Conservation (phyloP, 2,888 invertebrate species). For the Selenia dentaria region DNA sequence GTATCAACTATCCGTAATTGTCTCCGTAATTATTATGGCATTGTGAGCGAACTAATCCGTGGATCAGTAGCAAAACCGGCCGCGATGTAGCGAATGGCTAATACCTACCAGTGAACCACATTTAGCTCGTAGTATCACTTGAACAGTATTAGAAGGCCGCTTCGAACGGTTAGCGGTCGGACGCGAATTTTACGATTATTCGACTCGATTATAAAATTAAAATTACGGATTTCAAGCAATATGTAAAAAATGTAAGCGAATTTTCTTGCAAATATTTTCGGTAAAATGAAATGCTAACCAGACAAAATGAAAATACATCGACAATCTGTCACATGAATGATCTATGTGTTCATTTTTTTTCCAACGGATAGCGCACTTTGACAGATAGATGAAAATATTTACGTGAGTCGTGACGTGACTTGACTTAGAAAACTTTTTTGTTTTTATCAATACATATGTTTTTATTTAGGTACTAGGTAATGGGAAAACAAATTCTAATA, state of each 20-base stretch:
- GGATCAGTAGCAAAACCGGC: conserved; percentile 57
- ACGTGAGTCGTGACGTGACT: conserved; percentile 50
- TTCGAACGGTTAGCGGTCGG: conserved; percentile 64
- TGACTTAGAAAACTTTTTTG: conserved; percentile 26
- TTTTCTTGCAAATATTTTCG: conserved; percentile 10
- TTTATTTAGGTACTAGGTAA: too few relatives aligned
- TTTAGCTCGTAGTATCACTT: conserved; percentile 52
- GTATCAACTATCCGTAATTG: conserved; percentile 72
- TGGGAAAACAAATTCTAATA: too few relatives aligned
- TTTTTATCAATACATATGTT: conserved; percentile 13
- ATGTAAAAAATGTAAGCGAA: background rate
- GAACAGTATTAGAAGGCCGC: conserved; percentile 77
- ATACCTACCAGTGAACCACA: too few relatives aligned
- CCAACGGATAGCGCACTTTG: conserved; percentile 61
- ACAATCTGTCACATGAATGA: conserved; percentile 16
- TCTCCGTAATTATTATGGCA: conserved; percentile 74
- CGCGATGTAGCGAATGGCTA: conserved; percentile 57
- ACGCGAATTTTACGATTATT: conserved; percentile 26
- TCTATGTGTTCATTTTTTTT: conserved; percentile 31
- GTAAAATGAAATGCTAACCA: conserved; percentile 26
- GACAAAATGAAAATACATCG: conserved; percentile 40
- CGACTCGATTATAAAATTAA: conserved; percentile 4
- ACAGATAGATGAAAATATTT: conserved; percentile 73
- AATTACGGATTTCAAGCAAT: background rate
- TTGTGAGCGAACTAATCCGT: conserved; percentile 63